Base-by-base conservation (phyloP, 2,113 vertebrate genomes). In the Corythornis cristatus region DNA sequence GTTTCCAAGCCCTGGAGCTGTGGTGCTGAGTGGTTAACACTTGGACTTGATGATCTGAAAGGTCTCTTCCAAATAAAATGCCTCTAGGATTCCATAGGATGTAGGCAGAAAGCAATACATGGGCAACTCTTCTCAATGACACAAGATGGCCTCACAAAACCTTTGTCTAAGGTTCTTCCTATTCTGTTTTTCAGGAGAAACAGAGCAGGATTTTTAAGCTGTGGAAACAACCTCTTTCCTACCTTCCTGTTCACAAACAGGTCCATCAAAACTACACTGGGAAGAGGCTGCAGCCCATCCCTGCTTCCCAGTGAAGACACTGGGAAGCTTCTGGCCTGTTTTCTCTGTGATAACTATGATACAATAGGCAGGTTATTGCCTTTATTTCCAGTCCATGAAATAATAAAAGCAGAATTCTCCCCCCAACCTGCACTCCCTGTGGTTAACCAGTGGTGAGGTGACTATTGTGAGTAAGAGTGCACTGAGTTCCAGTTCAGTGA, bases 231-330 rank as follows among this genome's bases (percentile, higher is more conserved):
- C 35, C 8, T 21, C 14, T 45, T 45, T 57, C 4, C 0, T 4
- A 20, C 4, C 54, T 58, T 31, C 67, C n/a, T 8, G 15, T n/a
- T 42, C 31, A 8, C 54, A 26, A 11, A 50, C 5, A 25, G 57
- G 21, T 1, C 21, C 5, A 3, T 14, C 4, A 6, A 42, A 23
- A 2, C 25, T 6, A 1, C 0, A 9, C 3, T 0, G 9, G 67
- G 3, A 11, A 54, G 48, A 51, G 9, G 29, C 62, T 43, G 61
- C 1, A 23, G 29, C 66, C 72, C 51, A 4, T 4, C 37, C 0
- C 28, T 29, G 29, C 56, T n/a, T 13, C 37, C 37, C 37, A 37
- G 37, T 37, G 37, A 37, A 37, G 37, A 37, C 37, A 10, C 58
- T 33, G 14, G 6, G 37, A 37, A 37, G 37, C 37, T 37, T 9